These are phyloP conservation scores for Melopsittacus undulatus DNA, from an alignment of 2,797 vertebrate genomes.

Conservation along the genomic window DNA sequence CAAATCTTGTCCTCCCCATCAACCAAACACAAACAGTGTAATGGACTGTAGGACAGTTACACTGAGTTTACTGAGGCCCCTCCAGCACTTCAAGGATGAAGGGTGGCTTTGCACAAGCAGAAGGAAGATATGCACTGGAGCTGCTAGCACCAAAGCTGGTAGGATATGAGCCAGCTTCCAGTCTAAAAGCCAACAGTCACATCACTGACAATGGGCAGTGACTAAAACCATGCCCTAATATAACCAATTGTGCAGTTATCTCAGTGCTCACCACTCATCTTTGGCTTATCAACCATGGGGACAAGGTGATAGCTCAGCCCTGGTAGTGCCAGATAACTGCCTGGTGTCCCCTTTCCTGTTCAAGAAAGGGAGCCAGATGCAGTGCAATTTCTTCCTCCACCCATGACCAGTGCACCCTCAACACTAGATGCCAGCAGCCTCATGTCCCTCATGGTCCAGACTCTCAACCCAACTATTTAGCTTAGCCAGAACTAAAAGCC, in stretches of 20 bases:
- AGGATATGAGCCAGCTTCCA: neutral
- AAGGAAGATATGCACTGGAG: neutral
- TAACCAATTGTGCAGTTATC: neutral
- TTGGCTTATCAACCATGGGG: fast-evolving
- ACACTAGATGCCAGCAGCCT: neutral
- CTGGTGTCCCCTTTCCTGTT: neutral
- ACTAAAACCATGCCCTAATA: fast-evolving
- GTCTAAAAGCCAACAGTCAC: neutral
- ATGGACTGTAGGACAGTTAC: neutral
- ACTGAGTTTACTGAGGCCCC: neutral
- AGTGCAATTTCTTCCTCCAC: neutral
- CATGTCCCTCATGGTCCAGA: neutral
- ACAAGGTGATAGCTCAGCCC: neutral
- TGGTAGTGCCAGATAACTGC: neutral
- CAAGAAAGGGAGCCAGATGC: neutral
- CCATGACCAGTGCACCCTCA: neutral
- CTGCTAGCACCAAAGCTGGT: neutral
- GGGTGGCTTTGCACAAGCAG: neutral
- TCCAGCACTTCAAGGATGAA: neutral
- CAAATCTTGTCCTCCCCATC: neutral
- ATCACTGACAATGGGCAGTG: neutral
- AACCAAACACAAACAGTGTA: neutral
- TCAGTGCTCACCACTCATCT: neutral
- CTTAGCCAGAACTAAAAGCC: neutral
- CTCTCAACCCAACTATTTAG: neutral